phyloP scores from a whole-genome alignment of 92 coral and sea anemone species.

The Nematostella vectensis region DNA sequence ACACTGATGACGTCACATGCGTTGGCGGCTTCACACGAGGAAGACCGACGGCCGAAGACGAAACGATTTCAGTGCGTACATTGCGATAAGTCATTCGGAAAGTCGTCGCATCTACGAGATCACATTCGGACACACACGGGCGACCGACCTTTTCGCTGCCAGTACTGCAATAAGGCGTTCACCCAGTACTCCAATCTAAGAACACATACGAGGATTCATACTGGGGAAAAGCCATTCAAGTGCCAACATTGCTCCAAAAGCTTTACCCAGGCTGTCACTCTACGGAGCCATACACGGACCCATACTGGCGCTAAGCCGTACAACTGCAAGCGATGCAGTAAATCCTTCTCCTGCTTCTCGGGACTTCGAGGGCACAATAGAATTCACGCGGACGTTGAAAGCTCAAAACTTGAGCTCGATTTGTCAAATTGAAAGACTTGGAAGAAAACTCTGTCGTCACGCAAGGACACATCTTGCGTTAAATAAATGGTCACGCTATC shows the following conservation, averaged over 20 bases:
- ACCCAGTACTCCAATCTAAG: conserved; percentile 96
- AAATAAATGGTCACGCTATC: no score
- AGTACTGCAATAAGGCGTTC: conserved; percentile 92
- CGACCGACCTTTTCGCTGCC: conserved; percentile 93
- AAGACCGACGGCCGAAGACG: conserved; percentile 64
- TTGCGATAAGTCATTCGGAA: conserved; percentile 97
- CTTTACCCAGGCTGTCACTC: conserved; percentile 96
- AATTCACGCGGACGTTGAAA: conserved; percentile 70
- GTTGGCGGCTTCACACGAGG: conserved; percentile 46
- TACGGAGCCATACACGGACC: conserved; percentile 97
- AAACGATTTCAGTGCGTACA: conserved; percentile 97
- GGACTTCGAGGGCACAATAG: conserved; percentile 92
- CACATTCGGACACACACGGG: conserved; percentile 99
- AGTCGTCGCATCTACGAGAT: conserved; percentile 98
- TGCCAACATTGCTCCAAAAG: conserved; percentile 93
- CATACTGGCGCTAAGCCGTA: conserved; percentile 94
- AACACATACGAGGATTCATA: conserved; percentile 96
- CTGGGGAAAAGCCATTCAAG: conserved; percentile 94
- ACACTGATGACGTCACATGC: conserved; percentile 39
- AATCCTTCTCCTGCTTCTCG: conserved; percentile 94
- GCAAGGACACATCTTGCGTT: no score
- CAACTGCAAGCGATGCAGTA: conserved; percentile 85
- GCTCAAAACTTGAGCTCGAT: conserved; percentile 15
- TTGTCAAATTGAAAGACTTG: no score
- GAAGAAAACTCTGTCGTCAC: no score